phyloP scores from a whole-genome alignment of 2,888 invertebrate species.

The Reticulitermes lucifugus region DNA sequence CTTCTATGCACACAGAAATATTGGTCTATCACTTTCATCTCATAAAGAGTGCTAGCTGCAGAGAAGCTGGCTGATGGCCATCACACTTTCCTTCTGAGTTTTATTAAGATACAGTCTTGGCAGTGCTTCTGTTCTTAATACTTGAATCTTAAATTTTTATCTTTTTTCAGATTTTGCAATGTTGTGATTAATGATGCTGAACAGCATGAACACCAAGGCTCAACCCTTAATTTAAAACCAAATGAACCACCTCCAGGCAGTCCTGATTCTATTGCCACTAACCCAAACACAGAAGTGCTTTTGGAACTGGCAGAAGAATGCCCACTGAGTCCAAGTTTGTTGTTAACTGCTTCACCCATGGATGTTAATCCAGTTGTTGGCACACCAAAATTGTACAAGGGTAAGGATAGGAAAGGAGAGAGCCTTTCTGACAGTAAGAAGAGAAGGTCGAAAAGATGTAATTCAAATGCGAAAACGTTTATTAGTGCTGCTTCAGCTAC shows the following conservation, averaged over 20 bases:
- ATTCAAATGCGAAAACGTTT: not conserved
- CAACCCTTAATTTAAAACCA: not conserved
- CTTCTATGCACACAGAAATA: too few relatives aligned
- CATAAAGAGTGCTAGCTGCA: not conserved
- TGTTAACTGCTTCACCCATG: conserved; percentile 52
- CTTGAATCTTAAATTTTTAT: not conserved
- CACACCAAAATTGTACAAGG: conserved; percentile 16
- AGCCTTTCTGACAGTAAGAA: conserved; percentile 16
- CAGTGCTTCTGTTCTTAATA: not conserved
- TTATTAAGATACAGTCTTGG: too few relatives aligned
- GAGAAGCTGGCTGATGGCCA: not conserved
- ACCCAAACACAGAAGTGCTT: conserved; percentile 41
- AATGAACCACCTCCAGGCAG: not conserved
- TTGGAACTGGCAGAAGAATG: conserved; percentile 47
- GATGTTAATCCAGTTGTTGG: conserved; percentile 48
- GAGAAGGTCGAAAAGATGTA: conserved; percentile 20
- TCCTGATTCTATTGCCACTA: conserved; percentile 9
- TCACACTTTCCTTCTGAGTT: too few relatives aligned
- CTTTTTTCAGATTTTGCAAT: conserved; percentile 33
- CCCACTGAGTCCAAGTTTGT: conserved; percentile 52
- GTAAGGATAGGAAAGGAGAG: conserved; percentile 1
- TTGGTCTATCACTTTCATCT: not conserved
- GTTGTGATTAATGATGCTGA: conserved; percentile 28
- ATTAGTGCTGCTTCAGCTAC: not conserved
- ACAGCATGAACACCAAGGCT: conserved; percentile 1